Conservation (phyloP, 2,888 invertebrate species). For the Tiliacea citrago region DNA sequence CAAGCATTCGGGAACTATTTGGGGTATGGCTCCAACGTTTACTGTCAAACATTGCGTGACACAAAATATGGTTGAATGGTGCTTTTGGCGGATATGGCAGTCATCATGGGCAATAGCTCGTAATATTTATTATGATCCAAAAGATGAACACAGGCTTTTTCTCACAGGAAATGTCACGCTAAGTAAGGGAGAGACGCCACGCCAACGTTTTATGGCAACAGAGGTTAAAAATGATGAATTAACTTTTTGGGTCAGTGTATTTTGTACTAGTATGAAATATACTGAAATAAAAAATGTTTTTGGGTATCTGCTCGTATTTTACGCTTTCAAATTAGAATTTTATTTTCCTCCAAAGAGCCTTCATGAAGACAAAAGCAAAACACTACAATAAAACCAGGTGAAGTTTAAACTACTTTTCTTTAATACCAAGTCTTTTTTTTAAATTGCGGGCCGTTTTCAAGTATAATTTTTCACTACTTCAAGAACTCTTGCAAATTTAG, state of each 20-base stretch:
- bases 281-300: conserved; percentile 7
- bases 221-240: conserved; percentile 15
- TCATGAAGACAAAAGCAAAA: conserved; percentile 21
- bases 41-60: conserved; percentile 48
- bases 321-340: conserved; percentile 20
- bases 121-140: conserved; percentile 51
- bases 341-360: not conserved
- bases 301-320: conserved; percentile 1
- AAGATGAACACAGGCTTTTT: conserved; percentile 38
- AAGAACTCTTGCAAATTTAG: not conserved
- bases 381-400: conserved; percentile 22
- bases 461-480: not conserved
- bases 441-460: conserved; percentile 1
- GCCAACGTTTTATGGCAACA: conserved; percentile 28
- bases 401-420: conserved; percentile 10
- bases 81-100: conserved; percentile 41
- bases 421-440: conserved; percentile 12
- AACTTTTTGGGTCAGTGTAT: conserved; percentile 34
- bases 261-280: conserved; percentile 22
- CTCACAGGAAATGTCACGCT: conserved; percentile 16
- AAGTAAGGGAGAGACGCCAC: conserved; percentile 21
- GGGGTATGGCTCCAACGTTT: conserved; percentile 27
- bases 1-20: conserved; percentile 28
- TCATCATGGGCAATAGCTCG: conserved; percentile 38
- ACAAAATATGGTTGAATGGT: conserved; percentile 33